Conservation (phyloP, 2,113 vertebrate species). For the Psilopsiagon aurifrons region DNA sequence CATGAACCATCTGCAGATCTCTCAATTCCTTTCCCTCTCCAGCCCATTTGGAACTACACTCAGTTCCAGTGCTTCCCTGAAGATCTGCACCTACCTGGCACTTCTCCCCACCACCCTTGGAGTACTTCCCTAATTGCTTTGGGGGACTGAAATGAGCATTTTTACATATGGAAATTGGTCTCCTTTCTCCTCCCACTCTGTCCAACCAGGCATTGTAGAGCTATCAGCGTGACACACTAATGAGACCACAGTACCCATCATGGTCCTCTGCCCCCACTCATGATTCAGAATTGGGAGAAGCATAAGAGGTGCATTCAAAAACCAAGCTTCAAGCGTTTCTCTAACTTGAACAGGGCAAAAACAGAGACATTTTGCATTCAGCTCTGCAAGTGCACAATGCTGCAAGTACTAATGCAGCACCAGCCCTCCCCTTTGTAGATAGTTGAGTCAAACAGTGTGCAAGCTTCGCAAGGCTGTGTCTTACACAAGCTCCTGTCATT, state of each 20-base stretch:
- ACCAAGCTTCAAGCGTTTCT: neutral
- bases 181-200: neutral
- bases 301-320: neutral
- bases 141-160: neutral
- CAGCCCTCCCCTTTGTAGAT: neutral
- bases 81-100: neutral
- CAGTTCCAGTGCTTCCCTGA: neutral
- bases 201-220: constrained; percentile 1
- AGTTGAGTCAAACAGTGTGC: neutral
- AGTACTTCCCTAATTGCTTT: neutral
- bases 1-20: accelerated
- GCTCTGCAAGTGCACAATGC: neutral
- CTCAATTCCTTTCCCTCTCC: neutral
- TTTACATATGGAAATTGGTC: neutral
- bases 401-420: neutral
- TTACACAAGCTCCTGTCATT: neutral
- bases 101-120: neutral
- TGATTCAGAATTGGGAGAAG: neutral
- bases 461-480: neutral
- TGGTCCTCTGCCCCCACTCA: neutral
- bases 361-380: neutral
- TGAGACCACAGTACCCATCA: neutral
- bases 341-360: neutral
- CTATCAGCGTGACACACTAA: neutral
- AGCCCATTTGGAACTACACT: neutral